phyloP scores from a whole-genome alignment of 1,140 invertebrate species.

The Spodoptera litura region DNA sequence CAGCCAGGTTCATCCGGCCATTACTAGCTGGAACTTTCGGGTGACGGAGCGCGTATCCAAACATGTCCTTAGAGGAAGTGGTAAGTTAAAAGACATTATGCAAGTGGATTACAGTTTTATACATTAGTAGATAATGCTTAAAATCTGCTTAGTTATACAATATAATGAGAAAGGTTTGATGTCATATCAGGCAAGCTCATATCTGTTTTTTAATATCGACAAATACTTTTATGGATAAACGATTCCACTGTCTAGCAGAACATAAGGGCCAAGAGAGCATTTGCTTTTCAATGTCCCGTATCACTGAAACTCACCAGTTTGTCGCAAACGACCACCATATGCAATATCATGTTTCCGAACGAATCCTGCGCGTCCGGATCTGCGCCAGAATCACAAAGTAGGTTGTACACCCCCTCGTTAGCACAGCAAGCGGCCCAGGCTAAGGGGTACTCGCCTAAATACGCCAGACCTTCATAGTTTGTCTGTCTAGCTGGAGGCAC shows the following conservation, averaged over 20 bases:
- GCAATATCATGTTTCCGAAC: conserved; percentile 98
- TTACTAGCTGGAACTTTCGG: conserved; percentile 96
- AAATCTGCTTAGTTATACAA: background rate
- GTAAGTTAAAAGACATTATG: background rate
- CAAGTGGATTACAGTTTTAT: background rate
- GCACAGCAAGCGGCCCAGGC: conserved; percentile 98
- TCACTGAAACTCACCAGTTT: conserved; percentile 91
- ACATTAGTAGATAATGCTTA: background rate
- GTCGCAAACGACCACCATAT: conserved; percentile 99
- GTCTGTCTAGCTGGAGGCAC: conserved; percentile 91
- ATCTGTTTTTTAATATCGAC: too few species aligned
- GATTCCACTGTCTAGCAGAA: too few species aligned
- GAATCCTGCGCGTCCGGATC: conserved; percentile 97
- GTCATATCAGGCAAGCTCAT: too few species aligned
- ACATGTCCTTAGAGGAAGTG: conserved; percentile 93
- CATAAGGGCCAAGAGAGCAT: too few species aligned
- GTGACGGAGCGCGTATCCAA: conserved; percentile 98
- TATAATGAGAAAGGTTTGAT: background rate
- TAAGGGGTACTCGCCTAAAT: conserved; percentile 97
- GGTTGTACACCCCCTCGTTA: conserved; percentile 99
- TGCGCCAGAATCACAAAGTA: conserved; percentile 95
- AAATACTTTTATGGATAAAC: too few species aligned
- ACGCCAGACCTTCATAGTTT: conserved; percentile 98
- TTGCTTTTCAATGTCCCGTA: background rate
- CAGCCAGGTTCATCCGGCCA: conserved; percentile 94